Evolutionary conservation across 2,113 vertebrate species (phyloP).

Genomic region (Protobothrops mucrosquamatus): DNA sequence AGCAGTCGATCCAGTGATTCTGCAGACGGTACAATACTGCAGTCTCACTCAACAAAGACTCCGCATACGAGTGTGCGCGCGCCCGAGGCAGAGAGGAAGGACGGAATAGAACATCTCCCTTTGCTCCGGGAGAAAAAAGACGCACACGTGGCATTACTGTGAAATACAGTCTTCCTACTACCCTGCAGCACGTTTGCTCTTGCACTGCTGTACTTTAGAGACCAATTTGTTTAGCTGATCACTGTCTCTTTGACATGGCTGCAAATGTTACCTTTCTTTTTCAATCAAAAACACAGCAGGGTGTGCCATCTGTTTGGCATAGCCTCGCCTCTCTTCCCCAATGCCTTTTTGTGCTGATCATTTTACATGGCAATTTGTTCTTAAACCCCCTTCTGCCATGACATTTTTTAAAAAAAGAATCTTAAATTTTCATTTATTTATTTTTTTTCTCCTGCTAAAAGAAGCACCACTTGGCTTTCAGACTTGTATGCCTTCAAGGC

Average conservation of each 20-base stretch:
- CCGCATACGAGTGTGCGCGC: constrained; percentile 27
- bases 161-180: constrained; percentile 76
- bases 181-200: constrained; percentile 77
- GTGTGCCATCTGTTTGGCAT: constrained; percentile 92
- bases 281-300: constrained; percentile 92
- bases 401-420: constrained; percentile 42
- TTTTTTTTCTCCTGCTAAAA: constrained; percentile 34
- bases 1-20: constrained; percentile 34
- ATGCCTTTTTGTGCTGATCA: constrained; percentile 84
- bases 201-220: constrained; percentile 84
- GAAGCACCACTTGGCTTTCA: constrained; percentile 46
- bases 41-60: constrained; percentile 68
- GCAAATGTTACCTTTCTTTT: constrained; percentile 93
- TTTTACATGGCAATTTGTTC: constrained; percentile 81
- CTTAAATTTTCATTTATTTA: constrained; percentile 59
- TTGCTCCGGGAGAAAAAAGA: constrained; percentile 53
- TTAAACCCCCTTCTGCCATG: constrained; percentile 63
- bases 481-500: constrained; percentile 39
- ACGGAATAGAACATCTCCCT: constrained; percentile 58
- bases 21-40: constrained; percentile 28
- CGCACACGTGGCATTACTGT: constrained; percentile 75
- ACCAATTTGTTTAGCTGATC: constrained; percentile 90
- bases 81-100: not conserved
- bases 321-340: constrained; percentile 75
- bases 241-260: constrained; percentile 86